Percentiles rank a stretch among this genome's conserved stretches.
These are phyloP conservation scores for Tragelaphus imberbis DNA, from an alignment of 2,113 vertebrate species.

Conservation along the genomic window DNA sequence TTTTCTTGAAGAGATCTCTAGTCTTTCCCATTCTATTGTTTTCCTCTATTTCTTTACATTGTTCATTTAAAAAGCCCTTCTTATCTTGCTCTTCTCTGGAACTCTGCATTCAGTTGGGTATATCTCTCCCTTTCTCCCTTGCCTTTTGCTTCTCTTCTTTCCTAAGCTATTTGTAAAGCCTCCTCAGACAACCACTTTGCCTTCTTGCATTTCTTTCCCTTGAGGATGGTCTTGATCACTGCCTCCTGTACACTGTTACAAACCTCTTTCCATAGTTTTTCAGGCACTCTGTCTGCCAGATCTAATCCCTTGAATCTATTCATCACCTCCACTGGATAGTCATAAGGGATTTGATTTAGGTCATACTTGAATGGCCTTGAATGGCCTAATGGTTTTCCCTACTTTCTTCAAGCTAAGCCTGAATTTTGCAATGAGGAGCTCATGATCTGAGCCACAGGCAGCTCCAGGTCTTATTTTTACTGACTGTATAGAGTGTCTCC, in stretches of 20 bases:
- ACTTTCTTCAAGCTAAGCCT: neutral
- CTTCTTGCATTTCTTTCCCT: neutral
- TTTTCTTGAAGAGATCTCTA: neutral
- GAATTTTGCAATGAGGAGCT: neutral
- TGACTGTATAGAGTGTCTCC: neutral
- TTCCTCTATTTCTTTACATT: neutral
- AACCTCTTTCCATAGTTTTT: neutral
- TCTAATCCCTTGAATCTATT: neutral
- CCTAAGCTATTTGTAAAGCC: neutral
- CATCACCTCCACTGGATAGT: neutral
- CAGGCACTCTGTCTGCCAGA: neutral
- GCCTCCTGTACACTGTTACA: neutral
- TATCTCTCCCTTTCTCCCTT: neutral
- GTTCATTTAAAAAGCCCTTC: neutral
- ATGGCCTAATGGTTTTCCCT: neutral
- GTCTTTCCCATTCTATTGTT: neutral
- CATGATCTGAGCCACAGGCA: neutral
- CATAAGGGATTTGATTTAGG: neutral
- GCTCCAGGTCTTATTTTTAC: neutral
- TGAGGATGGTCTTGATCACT: neutral
- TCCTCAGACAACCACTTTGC: neutral
- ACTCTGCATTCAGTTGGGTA: neutral
- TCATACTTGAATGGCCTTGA: neutral
- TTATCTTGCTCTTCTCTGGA: neutral
- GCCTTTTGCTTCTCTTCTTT: neutral